A percentile compares a stretch with the other conserved stretches of the same genome.
These are phyloP conservation scores for Griposia aprilina DNA, from an alignment of 2,888 invertebrate species.

Conservation along the genomic window DNA sequence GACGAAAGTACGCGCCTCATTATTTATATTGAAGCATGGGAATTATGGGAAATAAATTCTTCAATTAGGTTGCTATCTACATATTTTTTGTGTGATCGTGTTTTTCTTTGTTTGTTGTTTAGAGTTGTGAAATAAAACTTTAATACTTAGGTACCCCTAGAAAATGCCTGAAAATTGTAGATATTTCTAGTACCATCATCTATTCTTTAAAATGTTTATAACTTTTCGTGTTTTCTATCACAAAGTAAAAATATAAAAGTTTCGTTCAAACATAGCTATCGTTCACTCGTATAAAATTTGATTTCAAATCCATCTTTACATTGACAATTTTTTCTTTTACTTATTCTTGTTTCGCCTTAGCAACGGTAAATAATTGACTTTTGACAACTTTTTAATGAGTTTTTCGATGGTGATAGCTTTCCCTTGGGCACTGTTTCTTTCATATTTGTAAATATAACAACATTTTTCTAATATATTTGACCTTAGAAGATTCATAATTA, in stretches of 20 bases:
- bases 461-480: conserved; percentile 9
- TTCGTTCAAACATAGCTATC: not conserved
- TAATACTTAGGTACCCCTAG: not conserved
- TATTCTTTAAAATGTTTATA: not conserved
- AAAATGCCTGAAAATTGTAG: not conserved
- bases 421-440: conserved; percentile 43
- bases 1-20: conserved; percentile 26
- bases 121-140: not conserved
- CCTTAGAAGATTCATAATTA: conserved; percentile 5
- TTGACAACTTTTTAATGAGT: conserved; percentile 77
- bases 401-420: conserved; percentile 64
- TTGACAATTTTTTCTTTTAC: conserved; percentile 45
- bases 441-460: conserved; percentile 24
- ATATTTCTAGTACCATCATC: not conserved
- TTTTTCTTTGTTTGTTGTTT: not conserved
- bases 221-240: not conserved
- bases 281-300: not conserved
- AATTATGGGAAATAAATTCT: conserved; percentile 4
- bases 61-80: too few species aligned
- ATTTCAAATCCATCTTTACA: conserved; percentile 33
- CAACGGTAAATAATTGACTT: conserved; percentile 73
- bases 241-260: conserved; percentile 1
- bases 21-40: conserved; percentile 14
- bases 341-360: conserved; percentile 67
- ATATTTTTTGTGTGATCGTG: not conserved